A percentile compares a stretch with the other conserved stretches of the same genome.
phyloP scores from a whole-genome alignment of 2,797 vertebrate species.

The Gadopsis marmoratus region DNA sequence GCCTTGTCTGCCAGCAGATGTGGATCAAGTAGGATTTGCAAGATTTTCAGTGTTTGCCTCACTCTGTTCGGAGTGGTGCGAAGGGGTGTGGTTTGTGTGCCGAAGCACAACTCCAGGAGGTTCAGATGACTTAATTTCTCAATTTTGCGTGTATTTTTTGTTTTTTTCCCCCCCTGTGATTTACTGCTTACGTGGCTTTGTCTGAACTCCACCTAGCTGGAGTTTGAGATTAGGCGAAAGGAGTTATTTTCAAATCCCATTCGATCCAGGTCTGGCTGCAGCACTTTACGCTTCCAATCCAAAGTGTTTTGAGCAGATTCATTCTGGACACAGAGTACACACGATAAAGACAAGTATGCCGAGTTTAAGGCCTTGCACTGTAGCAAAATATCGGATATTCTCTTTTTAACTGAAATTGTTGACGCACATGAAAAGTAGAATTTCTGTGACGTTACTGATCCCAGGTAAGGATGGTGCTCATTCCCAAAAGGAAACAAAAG shows the following conservation, averaged over 20 bases:
- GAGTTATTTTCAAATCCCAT: conserved; percentile 49
- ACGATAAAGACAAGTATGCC: neutral
- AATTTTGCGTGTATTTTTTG: neutral
- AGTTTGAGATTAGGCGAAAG: conserved; percentile 49
- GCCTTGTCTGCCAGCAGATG: conserved; percentile 63
- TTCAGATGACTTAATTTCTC: conserved; percentile 36
- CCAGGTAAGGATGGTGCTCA: neutral
- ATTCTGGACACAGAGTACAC: neutral
- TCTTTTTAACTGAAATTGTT: conserved; percentile 7
- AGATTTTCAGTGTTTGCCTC: conserved; percentile 47
- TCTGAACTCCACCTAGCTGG: conserved; percentile 39
- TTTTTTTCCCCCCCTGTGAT: neutral
- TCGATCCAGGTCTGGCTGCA: conserved; percentile 32
- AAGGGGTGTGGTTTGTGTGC: conserved; percentile 35
- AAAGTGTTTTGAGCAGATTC: neutral
- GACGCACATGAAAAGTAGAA: neutral
- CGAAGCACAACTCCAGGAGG: conserved; percentile 14
- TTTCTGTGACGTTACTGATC: neutral
- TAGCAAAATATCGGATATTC: neutral
- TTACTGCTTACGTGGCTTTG: conserved; percentile 19
- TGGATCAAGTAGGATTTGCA: conserved; percentile 69
- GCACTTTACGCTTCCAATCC: neutral
- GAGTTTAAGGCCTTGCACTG: neutral
- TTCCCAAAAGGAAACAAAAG: neutral
- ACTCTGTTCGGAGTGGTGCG: neutral